Conservation (phyloP, 2,797 vertebrate genomes). For the Pseudocheirus occidentalis region DNA sequence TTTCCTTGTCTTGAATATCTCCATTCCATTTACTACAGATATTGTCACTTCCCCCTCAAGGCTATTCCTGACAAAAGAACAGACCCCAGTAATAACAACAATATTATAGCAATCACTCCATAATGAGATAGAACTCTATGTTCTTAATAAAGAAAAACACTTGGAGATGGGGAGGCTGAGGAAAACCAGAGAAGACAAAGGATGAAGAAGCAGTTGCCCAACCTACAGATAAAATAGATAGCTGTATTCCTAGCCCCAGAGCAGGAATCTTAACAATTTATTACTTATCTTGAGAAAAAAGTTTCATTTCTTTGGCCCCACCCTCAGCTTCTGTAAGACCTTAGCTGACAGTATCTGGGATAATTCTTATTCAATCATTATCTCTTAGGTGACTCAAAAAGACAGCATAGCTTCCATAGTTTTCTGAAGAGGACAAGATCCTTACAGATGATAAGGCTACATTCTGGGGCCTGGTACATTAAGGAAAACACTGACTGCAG, state of each 20-base stretch:
- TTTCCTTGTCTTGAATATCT: background rate
- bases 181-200: background rate
- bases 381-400: background rate
- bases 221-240: background rate
- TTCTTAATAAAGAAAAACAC: slow-evolving; percentile 1
- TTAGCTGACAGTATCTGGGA: background rate
- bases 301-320: background rate
- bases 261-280: background rate
- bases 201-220: background rate
- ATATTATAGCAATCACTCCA: slow-evolving; percentile 41
- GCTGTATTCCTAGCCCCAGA: background rate
- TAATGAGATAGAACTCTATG: background rate
- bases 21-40: background rate
- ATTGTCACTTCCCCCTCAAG: background rate
- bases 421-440: background rate
- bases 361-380: background rate
- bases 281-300: slow-evolving; percentile 14
- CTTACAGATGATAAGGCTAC: background rate
- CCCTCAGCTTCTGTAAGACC: background rate
- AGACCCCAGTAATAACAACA: background rate
- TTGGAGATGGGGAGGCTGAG: background rate
- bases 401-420: background rate
- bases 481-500: background rate
- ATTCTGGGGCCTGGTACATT: background rate
- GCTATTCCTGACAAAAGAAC: background rate